phyloP scores from a whole-genome alignment of 1,140 invertebrate genomes.

The Bombus huntii region DNA sequence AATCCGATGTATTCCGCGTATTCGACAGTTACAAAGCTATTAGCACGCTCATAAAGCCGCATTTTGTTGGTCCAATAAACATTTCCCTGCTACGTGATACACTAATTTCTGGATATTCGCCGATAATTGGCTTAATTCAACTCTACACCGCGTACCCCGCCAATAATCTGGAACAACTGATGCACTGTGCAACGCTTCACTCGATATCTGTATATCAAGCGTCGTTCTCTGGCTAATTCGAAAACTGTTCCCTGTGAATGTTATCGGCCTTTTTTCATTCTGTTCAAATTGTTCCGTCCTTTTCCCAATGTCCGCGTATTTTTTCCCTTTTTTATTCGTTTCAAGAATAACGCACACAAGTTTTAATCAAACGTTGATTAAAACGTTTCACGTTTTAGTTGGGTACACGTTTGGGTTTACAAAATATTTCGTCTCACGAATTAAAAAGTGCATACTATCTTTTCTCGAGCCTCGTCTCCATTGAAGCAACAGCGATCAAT shows the following conservation, averaged over 20 bases:
- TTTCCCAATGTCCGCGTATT: neutral
- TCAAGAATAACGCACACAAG: neutral
- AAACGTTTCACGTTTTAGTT: neutral
- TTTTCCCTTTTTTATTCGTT: neutral
- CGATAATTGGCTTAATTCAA: slow-evolving; percentile 61
- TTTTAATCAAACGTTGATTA: neutral
- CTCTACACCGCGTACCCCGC: slow-evolving; percentile 23
- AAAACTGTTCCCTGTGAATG: neutral
- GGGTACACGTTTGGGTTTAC: neutral
- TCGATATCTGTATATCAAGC: slow-evolving; percentile 36
- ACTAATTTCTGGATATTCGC: slow-evolving; percentile 64
- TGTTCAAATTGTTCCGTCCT: neutral
- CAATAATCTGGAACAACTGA: slow-evolving; percentile 50
- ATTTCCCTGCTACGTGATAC: slow-evolving; percentile 32
- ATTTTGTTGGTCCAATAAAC: slow-evolving; percentile 54
- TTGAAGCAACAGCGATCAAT: too few species aligned
- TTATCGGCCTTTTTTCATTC: neutral
- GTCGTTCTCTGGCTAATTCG: slow-evolving; percentile 14
- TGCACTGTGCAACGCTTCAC: neutral
- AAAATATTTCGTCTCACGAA: too few species aligned
- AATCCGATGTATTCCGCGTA: neutral
- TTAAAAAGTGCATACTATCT: too few species aligned
- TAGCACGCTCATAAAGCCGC: slow-evolving; percentile 45
- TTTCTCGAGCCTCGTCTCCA: too few species aligned
- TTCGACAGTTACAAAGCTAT: slow-evolving; percentile 35